Percentiles rank a stretch among this genome's conserved stretches.
These are phyloP conservation scores for Eupsilia transversa DNA, from an alignment of 2,888 invertebrate species.

Conservation along the genomic window DNA sequence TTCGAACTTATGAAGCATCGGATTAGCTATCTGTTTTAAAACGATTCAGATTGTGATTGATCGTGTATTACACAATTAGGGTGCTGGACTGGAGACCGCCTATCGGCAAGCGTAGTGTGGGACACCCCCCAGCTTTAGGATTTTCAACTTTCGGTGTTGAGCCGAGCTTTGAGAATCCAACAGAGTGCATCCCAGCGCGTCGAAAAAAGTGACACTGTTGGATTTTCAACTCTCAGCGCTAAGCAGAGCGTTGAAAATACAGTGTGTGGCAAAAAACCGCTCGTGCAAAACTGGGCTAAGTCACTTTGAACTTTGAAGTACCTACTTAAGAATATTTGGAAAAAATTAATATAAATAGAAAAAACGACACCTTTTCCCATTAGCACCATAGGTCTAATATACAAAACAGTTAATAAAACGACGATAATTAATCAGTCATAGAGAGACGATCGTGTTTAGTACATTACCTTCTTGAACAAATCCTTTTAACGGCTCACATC, in stretches of 20 bases:
- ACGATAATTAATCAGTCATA: constrained; percentile 47
- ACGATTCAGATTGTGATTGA: too few relatives aligned
- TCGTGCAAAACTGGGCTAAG: too few relatives aligned
- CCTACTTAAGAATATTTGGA: background rate
- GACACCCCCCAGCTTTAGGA: background rate
- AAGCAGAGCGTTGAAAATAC: too few relatives aligned
- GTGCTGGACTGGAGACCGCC: background rate
- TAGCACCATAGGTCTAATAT: constrained; percentile 42
- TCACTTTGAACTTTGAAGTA: background rate
- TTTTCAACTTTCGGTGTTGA: too few relatives aligned
- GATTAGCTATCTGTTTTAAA: too few relatives aligned
- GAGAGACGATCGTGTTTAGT: constrained; percentile 40
- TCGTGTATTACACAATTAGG: too few relatives aligned
- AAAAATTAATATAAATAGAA: constrained; percentile 7
- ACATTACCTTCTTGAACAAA: constrained; percentile 42
- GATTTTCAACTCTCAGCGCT: too few relatives aligned
- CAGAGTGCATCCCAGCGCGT: too few relatives aligned
- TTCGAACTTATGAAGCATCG: too few relatives aligned
- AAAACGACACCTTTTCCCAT: constrained; percentile 3
- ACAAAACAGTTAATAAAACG: constrained; percentile 17
- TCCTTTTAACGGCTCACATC: constrained; percentile 22
- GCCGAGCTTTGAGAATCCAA: too few relatives aligned
- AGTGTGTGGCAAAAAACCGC: too few relatives aligned
- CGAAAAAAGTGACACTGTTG: too few relatives aligned
- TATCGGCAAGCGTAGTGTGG: background rate